These are phyloP conservation scores for Phylloscopus trochiloides DNA, from an alignment of 2,113 vertebrate species.

Conservation along the genomic window DNA sequence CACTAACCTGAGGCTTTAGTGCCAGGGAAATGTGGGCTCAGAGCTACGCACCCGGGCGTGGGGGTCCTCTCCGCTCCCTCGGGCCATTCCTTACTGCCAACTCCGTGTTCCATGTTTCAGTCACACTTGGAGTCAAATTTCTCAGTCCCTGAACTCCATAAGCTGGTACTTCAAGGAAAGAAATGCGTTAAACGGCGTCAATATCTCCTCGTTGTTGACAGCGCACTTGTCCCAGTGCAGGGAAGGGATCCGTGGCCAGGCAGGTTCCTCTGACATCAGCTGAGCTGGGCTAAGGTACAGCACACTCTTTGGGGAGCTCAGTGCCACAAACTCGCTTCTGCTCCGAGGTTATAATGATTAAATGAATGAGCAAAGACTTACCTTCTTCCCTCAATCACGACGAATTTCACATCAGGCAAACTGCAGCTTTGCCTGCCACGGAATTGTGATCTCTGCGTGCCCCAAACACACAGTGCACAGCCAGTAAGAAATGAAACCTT, in stretches of 20 bases:
- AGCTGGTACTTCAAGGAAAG: neutral
- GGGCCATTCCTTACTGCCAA: neutral
- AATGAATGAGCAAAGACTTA: neutral
- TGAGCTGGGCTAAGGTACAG: neutral
- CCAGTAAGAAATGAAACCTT: neutral
- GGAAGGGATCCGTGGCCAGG: neutral
- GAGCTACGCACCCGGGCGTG: neutral
- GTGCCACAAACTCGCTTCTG: neutral
- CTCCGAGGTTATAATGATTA: neutral
- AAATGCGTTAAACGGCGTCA: neutral
- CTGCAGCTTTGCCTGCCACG: neutral
- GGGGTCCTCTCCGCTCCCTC: neutral
- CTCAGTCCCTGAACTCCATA: neutral
- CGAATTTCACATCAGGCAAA: neutral
- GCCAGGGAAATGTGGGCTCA: neutral
- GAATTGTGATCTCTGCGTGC: rapidly evolving
- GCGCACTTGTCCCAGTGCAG: rapidly evolving
- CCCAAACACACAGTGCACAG: neutral
- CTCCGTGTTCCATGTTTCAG: neutral
- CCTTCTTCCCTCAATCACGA: neutral
- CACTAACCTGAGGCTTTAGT: neutral
- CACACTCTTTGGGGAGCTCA: neutral
- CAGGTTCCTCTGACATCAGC: neutral
- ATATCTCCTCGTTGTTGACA: rapidly evolving
- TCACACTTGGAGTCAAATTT: neutral